Evolutionary conservation across 2,797 vertebrate species (phyloP), one percentile per base, ranked within the genome.

Genomic region (Cottoperca gobio): DNA sequence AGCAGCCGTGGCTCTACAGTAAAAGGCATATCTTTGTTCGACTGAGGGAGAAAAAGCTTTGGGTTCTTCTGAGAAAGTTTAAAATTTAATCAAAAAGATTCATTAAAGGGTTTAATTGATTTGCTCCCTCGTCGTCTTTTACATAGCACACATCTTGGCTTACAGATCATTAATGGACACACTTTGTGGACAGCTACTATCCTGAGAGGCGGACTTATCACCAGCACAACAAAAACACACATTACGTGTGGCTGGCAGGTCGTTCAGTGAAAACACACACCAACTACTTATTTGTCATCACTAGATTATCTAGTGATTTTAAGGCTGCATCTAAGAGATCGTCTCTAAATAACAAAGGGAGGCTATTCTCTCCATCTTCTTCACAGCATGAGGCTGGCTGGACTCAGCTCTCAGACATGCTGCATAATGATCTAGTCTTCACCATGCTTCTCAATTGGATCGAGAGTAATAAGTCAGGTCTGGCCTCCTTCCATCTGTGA

Each of bases 401-500:
- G 49, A 28, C 43, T n/a, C 28, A 8, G 58, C 58, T 57, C 42
- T 74, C 21, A 58, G 60, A 59, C 43, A 10, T 17, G 46, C n/a
- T 28, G 68, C 42, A 39, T 77, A 67, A 79, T 9, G 8, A 76
- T 72, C 28, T 24, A 1, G 33, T 53, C 57, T 67, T 78, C 46
- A n/a, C 21, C 11, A 3, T 4, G 37, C 26, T 48, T 63, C 61
- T 70, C 54, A 50, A 53, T 61, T 37, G 52, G 50, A 68, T 62
- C 2, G 33, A 72, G 63, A 50, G 57, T 82, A 74, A 84, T 50
- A 54, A 83, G 52, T 69, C 54, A 71, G 19, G 54, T 69, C 24
- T 73, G 39, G 72, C 57, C 37, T 85, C 74, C 12, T 48, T 60
- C 46, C 65, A 71, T 66, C 39, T 57, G 53, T 76, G 84, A 85